Conservation (phyloP, 1,140 invertebrate species). For the Drosophila biarmipes region DNA sequence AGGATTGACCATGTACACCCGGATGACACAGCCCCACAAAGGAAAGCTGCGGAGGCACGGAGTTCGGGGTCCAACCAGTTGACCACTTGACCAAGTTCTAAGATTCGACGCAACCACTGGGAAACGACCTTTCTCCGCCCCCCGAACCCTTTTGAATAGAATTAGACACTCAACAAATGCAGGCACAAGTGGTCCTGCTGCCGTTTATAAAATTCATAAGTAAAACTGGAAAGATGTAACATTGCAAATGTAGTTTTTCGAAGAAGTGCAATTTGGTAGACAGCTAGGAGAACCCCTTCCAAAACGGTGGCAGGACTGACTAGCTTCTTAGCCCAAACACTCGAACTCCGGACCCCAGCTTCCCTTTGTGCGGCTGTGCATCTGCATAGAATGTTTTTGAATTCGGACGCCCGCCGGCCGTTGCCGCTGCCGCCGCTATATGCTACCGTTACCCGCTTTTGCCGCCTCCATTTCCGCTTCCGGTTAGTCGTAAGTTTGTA, state of each 20-base stretch:
- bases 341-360: not conserved
- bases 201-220: not conserved
- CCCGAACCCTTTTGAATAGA: not conserved
- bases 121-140: not conserved
- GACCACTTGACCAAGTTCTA: not conserved
- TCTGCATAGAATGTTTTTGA: conserved; percentile 7
- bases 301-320: not conserved
- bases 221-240: not conserved
- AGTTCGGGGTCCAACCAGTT: not conserved
- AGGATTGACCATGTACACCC: conserved; percentile 24
- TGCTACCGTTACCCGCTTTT: conserved; percentile 4
- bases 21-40: conserved; percentile 3
- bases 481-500: conserved; percentile 13
- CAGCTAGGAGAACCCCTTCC: too few species aligned
- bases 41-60: not conserved
- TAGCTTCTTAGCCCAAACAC: not conserved
- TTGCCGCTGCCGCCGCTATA: conserved; percentile 1
- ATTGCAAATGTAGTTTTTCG: not conserved
- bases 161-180: not conserved
- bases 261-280: not conserved
- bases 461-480: conserved; percentile 15
- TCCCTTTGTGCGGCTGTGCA: conserved; percentile 10
- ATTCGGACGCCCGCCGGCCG: conserved; percentile 5
- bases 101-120: not conserved
- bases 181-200: not conserved